A percentile compares a stretch with the other conserved stretches of the same genome.
Evolutionary conservation across 2,113 vertebrate species (phyloP).

Genomic region (Austrofundulus limnaeus): DNA sequence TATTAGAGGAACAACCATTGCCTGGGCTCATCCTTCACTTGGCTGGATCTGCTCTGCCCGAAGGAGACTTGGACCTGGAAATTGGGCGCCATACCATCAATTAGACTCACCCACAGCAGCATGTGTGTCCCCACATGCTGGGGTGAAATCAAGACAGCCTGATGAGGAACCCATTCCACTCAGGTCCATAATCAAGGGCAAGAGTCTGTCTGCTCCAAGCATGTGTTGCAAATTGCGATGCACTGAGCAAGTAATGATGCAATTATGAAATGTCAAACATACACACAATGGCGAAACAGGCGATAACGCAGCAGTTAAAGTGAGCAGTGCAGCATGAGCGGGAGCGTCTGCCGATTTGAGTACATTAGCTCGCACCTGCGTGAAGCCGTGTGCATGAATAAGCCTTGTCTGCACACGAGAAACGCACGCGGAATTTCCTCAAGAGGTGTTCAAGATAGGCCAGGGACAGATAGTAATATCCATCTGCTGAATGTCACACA

Average conservation of each 20-base stretch:
- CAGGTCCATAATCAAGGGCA: slow-evolving; percentile 75
- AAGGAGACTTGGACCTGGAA: slow-evolving; percentile 71
- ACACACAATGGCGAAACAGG: slow-evolving; percentile 39
- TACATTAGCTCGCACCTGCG: slow-evolving; percentile 12
- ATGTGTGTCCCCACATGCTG: slow-evolving; percentile 72
- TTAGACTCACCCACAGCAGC: slow-evolving; percentile 75
- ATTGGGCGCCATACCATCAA: slow-evolving; percentile 77
- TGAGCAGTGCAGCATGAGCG: slow-evolving; percentile 15
- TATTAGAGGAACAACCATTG: slow-evolving; percentile 62
- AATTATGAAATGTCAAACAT: slow-evolving; percentile 74
- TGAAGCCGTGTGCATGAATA: slow-evolving; percentile 10
- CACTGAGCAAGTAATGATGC: slow-evolving; percentile 67
- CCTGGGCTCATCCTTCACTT: slow-evolving; percentile 71
- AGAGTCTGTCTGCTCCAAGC: slow-evolving; percentile 67
- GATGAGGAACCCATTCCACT: slow-evolving; percentile 71
- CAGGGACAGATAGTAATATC: slow-evolving; percentile 56
- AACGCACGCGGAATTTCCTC: slow-evolving; percentile 27
- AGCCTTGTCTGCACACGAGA: neutral
- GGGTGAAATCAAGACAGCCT: slow-evolving; percentile 70
- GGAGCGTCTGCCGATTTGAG: slow-evolving; percentile 4
- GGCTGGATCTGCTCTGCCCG: slow-evolving; percentile 65
- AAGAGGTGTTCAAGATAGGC: slow-evolving; percentile 51
- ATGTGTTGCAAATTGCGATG: slow-evolving; percentile 68
- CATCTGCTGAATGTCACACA: slow-evolving; percentile 69
- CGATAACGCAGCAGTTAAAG: slow-evolving; percentile 37